Percentiles rank a stretch among this genome's conserved stretches.
Conservation (phyloP, 2,888 invertebrate genomes). For the Xylophagus ater region DNA sequence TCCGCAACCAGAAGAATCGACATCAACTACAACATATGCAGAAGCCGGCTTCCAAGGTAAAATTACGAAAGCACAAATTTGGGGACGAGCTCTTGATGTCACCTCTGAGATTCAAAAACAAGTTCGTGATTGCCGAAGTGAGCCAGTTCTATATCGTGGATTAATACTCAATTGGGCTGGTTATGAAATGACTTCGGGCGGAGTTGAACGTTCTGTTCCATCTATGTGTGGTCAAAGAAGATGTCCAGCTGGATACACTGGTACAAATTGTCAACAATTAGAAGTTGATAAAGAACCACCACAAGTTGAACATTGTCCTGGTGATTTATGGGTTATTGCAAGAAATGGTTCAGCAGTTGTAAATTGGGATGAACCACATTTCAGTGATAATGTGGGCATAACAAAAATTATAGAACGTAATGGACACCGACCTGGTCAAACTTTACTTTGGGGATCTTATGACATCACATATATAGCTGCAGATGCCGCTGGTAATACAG, state of each 20-base stretch:
- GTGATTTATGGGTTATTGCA: constrained; percentile 88
- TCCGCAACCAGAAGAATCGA: constrained; percentile 61
- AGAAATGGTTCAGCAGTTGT: constrained; percentile 85
- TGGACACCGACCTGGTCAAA: constrained; percentile 79
- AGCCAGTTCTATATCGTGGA: constrained; percentile 78
- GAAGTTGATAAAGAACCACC: constrained; percentile 79
- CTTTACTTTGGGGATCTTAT: constrained; percentile 81
- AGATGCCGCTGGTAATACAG: constrained; percentile 85
- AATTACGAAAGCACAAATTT: constrained; percentile 86
- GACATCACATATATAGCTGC: constrained; percentile 89
- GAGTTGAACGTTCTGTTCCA: constrained; percentile 82
- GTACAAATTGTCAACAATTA: constrained; percentile 72
- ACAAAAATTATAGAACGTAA: constrained; percentile 69
- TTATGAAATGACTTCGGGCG: constrained; percentile 78
- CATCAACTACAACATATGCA: constrained; percentile 50
- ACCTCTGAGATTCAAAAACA: constrained; percentile 89
- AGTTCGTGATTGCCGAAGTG: constrained; percentile 83
- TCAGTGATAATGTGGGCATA: constrained; percentile 79
- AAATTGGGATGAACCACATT: constrained; percentile 84
- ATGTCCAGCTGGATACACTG: constrained; percentile 79
- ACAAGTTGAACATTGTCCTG: constrained; percentile 79
- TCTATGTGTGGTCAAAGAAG: constrained; percentile 83
- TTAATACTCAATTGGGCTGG: constrained; percentile 87
- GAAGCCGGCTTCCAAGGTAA: constrained; percentile 93
- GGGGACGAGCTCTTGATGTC: constrained; percentile 83